A percentile compares a stretch with the other conserved stretches of the same genome.
phyloP scores from a whole-genome alignment of 2,113 vertebrate species.

The Ophthalmolycus amberensis region DNA sequence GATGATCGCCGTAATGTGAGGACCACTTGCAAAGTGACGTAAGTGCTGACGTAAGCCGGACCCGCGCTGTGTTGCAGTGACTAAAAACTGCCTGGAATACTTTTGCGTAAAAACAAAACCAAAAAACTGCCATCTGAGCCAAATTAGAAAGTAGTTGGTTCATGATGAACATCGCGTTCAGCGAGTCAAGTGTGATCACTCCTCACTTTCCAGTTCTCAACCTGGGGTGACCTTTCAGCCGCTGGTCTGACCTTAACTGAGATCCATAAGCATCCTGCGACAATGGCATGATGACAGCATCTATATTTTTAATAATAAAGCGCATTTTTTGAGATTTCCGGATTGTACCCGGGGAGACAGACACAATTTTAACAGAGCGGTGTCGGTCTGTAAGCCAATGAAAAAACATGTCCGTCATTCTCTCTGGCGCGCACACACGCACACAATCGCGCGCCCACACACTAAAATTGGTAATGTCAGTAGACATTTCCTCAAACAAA shows the following conservation, averaged over 20 bases:
- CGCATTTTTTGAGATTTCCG: conserved; percentile 9
- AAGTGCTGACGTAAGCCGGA: not conserved
- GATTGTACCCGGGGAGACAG: conserved; percentile 22
- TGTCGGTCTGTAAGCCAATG: conserved; percentile 3
- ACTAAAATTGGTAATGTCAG: conserved; percentile 31
- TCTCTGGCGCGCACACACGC: not conserved
- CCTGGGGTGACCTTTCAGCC: not conserved
- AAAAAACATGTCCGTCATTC: not conserved
- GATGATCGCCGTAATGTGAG: not conserved
- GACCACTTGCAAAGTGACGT: not conserved
- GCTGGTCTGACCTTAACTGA: conserved; percentile 9
- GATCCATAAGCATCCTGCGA: conserved; percentile 21
- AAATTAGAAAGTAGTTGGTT: conserved; percentile 7
- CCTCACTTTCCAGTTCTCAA: conserved; percentile 4
- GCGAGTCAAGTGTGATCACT: conserved; percentile 20
- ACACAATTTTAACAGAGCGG: not conserved
- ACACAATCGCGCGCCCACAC: not conserved
- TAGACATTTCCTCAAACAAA: conserved; percentile 51
- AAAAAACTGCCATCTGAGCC: not conserved
- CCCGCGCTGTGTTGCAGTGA: not conserved
- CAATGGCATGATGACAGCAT: conserved; percentile 18
- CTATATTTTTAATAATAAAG: conserved; percentile 1
- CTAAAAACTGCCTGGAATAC: not conserved
- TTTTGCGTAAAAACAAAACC: not conserved
- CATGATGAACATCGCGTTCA: not conserved